Percentiles rank a stretch among this genome's conserved stretches.
Conservation (phyloP, 2,888 invertebrate genomes). For the Eupithecia pulchellata region DNA sequence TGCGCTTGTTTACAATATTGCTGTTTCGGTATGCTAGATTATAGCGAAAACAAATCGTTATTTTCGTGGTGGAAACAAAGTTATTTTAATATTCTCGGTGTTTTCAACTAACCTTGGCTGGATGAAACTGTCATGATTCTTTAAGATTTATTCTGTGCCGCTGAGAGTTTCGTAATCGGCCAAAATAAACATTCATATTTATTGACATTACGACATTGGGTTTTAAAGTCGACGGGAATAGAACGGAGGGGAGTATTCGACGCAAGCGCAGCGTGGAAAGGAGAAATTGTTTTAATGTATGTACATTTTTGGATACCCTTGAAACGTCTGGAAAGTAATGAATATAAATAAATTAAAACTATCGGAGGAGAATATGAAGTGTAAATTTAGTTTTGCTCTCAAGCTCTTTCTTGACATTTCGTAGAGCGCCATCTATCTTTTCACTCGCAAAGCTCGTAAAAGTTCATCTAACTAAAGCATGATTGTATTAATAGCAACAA, state of each 20-base stretch:
- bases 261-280: slow-evolving; percentile 43
- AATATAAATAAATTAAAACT: background rate
- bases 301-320: slow-evolving; percentile 7
- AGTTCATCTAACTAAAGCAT: background rate
- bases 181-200: slow-evolving; percentile 82
- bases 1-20: slow-evolving; percentile 38
- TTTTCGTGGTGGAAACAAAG: slow-evolving; percentile 73
- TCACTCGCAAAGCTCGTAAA: background rate
- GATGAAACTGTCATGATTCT: slow-evolving; percentile 70
- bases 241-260: slow-evolving; percentile 75
- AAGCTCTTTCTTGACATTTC: background rate
- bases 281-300: slow-evolving; percentile 20
- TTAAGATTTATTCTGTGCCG: slow-evolving; percentile 73
- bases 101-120: slow-evolving; percentile 73
- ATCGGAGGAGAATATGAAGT: background rate
- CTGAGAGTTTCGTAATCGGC: slow-evolving; percentile 79
- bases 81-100: slow-evolving; percentile 58
- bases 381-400: too few relatives aligned
- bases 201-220: slow-evolving; percentile 82
- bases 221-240: slow-evolving; percentile 73
- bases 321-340: background rate
- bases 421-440: background rate
- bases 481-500: too few relatives aligned
- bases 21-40: slow-evolving; percentile 31
- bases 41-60: slow-evolving; percentile 60